Conservation (phyloP, 2,113 vertebrate species). For the Myanophis thanlyinensis region DNA sequence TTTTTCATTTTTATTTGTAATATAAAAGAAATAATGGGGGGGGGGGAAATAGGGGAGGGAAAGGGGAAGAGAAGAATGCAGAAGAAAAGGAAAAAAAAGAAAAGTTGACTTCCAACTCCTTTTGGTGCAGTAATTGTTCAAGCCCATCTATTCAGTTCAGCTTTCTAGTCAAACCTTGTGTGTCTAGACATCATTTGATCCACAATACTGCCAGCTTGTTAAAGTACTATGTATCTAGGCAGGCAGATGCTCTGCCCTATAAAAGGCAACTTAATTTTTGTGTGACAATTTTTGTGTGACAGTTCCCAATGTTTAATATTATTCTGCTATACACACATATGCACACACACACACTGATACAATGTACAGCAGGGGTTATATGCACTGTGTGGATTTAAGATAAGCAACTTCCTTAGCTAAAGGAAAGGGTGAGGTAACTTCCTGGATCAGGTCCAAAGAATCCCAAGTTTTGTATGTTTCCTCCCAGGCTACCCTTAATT, state of each 20-base stretch:
- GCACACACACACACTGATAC: neutral
- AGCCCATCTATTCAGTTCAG: neutral
- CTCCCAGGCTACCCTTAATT: neutral
- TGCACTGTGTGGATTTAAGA: neutral
- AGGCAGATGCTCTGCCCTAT: neutral
- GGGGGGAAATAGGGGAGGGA: too few relatives aligned
- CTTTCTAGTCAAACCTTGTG: neutral
- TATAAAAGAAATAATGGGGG: too few relatives aligned
- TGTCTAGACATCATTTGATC: neutral
- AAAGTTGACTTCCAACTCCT: too few relatives aligned
- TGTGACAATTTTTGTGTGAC: neutral
- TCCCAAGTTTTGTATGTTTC: neutral
- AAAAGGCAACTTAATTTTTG: neutral
- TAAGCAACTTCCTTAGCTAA: conserved; percentile 8
- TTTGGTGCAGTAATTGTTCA: neutral
- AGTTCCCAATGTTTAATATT: neutral
- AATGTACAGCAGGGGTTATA: neutral
- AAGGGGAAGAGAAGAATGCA: too few relatives aligned
- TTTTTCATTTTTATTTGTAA: neutral
- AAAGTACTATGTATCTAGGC: neutral
- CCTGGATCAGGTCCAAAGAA: neutral
- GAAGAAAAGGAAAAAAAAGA: too few relatives aligned
- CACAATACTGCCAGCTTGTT: neutral
- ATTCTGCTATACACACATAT: neutral
- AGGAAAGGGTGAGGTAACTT: conserved; percentile 11